Evolutionary conservation across 1,140 invertebrate genomes (phyloP).

Genomic region (Drosophila repleta): DNA sequence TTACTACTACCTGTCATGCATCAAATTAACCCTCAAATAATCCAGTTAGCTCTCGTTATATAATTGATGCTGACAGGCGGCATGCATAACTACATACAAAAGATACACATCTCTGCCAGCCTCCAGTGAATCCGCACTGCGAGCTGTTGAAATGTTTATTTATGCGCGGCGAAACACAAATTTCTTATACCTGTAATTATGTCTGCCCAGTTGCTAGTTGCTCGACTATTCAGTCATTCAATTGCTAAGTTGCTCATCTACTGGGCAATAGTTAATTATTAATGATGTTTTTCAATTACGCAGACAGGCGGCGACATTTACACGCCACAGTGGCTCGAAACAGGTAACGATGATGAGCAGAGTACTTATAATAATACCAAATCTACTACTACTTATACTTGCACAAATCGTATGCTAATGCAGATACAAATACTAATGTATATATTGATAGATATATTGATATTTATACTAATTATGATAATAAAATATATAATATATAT

Average conservation of each 20-base stretch:
- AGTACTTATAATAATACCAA: neutral
- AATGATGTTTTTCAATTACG: slow-evolving; percentile 79
- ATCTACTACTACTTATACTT: no score
- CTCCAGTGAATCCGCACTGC: neutral
- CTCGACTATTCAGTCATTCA: slow-evolving; percentile 8
- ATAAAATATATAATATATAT: no score
- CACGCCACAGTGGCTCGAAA: slow-evolving; percentile 48
- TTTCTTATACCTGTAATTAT: slow-evolving; percentile 54
- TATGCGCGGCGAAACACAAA: slow-evolving; percentile 47
- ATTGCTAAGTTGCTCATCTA: slow-evolving; percentile 9
- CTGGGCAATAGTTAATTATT: slow-evolving; percentile 61
- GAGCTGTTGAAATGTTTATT: slow-evolving; percentile 53
- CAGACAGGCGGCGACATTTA: slow-evolving; percentile 70
- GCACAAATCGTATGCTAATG: neutral
- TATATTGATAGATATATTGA: no score
- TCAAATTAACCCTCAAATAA: slow-evolving; percentile 74
- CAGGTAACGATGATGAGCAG: neutral
- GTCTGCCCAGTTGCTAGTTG: slow-evolving; percentile 35
- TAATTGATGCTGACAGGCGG: slow-evolving; percentile 67
- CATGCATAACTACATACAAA: slow-evolving; percentile 42
- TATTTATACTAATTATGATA: no score
- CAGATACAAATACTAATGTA: no score
- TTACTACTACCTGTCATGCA: slow-evolving; percentile 47
- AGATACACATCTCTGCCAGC: slow-evolving; percentile 5
- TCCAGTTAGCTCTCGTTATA: slow-evolving; percentile 75